Percentiles rank a stretch among this genome's conserved stretches.
phyloP scores from a whole-genome alignment of 2,888 invertebrate species.

The Ectobius pallidus region DNA sequence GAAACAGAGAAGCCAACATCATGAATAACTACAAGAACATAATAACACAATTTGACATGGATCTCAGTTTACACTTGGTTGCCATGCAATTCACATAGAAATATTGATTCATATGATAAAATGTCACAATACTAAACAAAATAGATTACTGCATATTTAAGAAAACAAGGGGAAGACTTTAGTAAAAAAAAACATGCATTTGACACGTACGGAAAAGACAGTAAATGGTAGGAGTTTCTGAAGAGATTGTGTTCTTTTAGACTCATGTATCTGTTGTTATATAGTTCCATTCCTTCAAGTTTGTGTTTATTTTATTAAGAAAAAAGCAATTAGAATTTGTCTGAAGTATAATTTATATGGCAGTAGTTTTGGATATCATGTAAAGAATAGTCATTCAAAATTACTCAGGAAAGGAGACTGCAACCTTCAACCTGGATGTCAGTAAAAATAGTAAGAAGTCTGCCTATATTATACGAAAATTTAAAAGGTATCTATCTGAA shows the following conservation, averaged over 20 bases:
- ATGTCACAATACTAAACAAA: conserved; percentile 2
- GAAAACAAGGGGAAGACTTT: neutral
- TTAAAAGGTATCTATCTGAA: no score
- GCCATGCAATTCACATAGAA: neutral
- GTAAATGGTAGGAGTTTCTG: conserved; percentile 9
- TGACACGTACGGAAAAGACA: conserved; percentile 11
- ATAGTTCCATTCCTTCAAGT: conserved; percentile 6
- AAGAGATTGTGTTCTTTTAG: conserved; percentile 13
- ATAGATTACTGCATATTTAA: conserved; percentile 11
- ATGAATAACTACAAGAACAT: neutral
- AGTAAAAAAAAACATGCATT: conserved; percentile 11
- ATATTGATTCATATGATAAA: neutral
- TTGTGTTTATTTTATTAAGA: neutral
- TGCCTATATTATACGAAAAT: no score
- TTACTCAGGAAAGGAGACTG: no score
- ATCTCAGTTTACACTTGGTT: neutral
- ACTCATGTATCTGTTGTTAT: conserved; percentile 12
- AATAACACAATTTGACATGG: conserved; percentile 15
- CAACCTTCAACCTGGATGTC: no score
- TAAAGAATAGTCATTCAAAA: no score
- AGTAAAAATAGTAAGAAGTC: no score
- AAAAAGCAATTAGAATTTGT: conserved; percentile 12
- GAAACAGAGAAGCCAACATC: conserved; percentile 1
- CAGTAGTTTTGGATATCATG: no score
- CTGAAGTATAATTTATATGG: no score